phyloP scores from a whole-genome alignment of 2,113 vertebrate species.

The Perca flavescens region DNA sequence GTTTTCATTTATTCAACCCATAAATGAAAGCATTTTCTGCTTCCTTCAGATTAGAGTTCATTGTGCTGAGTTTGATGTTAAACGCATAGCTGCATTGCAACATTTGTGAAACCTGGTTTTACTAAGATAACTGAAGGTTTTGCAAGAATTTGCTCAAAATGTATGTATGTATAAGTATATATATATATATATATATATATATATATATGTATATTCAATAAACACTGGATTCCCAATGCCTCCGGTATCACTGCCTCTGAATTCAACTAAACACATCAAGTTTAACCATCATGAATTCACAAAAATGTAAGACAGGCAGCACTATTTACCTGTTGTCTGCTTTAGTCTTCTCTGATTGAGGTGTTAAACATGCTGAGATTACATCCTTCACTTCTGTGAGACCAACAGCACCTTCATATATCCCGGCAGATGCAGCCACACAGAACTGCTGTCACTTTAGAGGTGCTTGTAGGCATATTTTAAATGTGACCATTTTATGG shows the following conservation, averaged over 20 bases:
- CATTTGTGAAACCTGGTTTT: not conserved
- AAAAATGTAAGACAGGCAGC: not conserved
- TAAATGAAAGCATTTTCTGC: not conserved
- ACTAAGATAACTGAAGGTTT: not conserved
- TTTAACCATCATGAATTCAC: not conserved
- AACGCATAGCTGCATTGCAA: not conserved
- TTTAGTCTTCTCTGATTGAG: too few relatives aligned
- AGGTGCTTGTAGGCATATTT: too few relatives aligned
- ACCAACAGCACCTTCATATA: too few relatives aligned
- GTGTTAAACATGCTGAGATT: too few relatives aligned
- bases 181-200: too few relatives aligned
- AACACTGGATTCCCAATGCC: not conserved
- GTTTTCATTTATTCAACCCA: constrained; percentile 10
- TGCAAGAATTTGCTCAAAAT: not conserved
- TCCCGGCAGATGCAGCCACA: too few relatives aligned
- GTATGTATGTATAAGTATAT: not conserved
- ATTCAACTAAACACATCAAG: not conserved
- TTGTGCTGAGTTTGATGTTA: not conserved
- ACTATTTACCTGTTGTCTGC: not conserved
- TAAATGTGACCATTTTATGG: too few relatives aligned
- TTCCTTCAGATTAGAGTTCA: not conserved
- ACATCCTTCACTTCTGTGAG: too few relatives aligned
- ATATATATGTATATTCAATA: constrained; percentile 20
- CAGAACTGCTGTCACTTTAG: too few relatives aligned
- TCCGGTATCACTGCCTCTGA: not conserved